Evolutionary conservation across 1,140 invertebrate genomes (phyloP), one percentile per base, ranked within the genome.

Genomic region (Alviniconcha marisindica): DNA sequence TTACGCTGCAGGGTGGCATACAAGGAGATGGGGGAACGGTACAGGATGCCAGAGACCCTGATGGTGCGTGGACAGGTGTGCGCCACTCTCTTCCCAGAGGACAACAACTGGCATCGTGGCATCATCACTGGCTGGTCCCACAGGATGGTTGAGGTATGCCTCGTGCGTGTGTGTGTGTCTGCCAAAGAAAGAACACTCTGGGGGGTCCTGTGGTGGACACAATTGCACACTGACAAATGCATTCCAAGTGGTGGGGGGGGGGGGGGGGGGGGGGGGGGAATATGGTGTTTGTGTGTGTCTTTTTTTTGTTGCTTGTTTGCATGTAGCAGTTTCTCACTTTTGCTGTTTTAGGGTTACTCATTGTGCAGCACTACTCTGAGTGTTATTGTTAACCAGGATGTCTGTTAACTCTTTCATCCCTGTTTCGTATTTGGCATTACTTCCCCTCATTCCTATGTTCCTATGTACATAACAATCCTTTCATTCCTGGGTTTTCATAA

Each of bases 81-180:
- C 77, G 91, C 88, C 4, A 88, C 88, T 0, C 73, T 92, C 18
- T 92, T 89, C 69, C 90, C 90, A 0, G 90, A 92, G 69, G 92
- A 92, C 80, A 85, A 89, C 69, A 89, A 91, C 81, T 92, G 90
- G 89, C 90, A 92, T 69, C 85, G 92, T 5, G 89, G 86, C 71
- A 85, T 89, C 21, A 89, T 92, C 18, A 90, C 87, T 0, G 88
- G 86, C 1, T 78, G 90, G 38, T 83, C 85, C 15, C 83, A 81
- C 42, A 66, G 42, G 18, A 51, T 63, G 33, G 54, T 80, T 28
- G 24, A 69, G 78, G 78, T 80, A 31, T 40, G 12, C 5, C 15
- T 76, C 21, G 12, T 15, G 48, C 33, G n/a, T 0, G 60, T 7
- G 48, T 69, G 14, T 40, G 36, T 40, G 24, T 81, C n/a, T 42